phyloP scores from a whole-genome alignment of 2,888 invertebrate genomes.

The Ormyrus rosae region DNA sequence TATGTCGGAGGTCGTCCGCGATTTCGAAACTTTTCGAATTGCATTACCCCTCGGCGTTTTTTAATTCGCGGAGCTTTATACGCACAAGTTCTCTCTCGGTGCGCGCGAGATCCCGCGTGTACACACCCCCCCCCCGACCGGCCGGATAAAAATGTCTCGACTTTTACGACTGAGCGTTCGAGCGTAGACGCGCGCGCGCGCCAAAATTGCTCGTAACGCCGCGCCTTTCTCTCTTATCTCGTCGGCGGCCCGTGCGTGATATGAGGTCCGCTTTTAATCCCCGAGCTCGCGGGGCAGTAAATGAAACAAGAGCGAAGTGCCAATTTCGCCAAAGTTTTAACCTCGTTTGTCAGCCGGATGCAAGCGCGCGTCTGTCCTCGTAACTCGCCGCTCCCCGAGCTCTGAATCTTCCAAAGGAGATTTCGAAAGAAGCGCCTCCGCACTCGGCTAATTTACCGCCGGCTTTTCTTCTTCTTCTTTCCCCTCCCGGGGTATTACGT shows the following conservation, averaged over 20 bases:
- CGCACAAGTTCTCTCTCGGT: too few relatives aligned
- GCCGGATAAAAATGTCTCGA: slow-evolving; percentile 3
- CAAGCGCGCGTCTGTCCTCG: neutral
- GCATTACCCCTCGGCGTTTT: slow-evolving; percentile 24
- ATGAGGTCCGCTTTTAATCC: slow-evolving; percentile 48
- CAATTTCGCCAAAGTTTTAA: slow-evolving; percentile 36
- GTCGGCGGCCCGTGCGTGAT: neutral
- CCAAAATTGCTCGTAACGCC: slow-evolving; percentile 49
- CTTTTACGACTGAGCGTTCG: slow-evolving; percentile 33
- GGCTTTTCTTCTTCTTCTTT: neutral
- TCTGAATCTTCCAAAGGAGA: neutral
- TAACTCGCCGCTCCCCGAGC: neutral
- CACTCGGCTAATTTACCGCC: slow-evolving; percentile 4
- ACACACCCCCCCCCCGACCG: neutral
- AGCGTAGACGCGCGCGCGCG: slow-evolving; percentile 20
- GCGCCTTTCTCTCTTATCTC: neutral
- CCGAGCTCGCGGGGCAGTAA: neutral
- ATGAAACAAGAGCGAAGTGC: slow-evolving; percentile 46
- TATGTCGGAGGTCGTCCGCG: neutral
- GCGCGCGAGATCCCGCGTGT: slow-evolving; percentile 11
- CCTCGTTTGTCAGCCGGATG: slow-evolving; percentile 14
- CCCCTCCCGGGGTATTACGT: too few relatives aligned
- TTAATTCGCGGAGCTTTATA: slow-evolving; percentile 27
- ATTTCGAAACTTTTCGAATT: slow-evolving; percentile 37
- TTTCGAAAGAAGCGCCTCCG: slow-evolving; percentile 6